A percentile compares a stretch with the other conserved stretches of the same genome.
These are phyloP conservation scores for Amiota minor DNA, from an alignment of 2,888 invertebrate genomes.

Conservation along the genomic window DNA sequence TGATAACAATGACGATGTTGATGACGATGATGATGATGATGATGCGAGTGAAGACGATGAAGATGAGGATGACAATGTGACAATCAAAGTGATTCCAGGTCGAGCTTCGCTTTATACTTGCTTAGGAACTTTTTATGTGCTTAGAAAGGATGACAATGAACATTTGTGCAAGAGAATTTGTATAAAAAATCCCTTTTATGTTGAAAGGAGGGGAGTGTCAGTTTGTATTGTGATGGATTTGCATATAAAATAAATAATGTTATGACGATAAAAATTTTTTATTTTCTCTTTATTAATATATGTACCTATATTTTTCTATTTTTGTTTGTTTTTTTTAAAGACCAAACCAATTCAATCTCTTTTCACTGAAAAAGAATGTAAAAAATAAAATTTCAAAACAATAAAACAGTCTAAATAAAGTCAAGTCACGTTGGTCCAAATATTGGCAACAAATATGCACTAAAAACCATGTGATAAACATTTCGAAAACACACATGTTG, in stretches of 20 bases:
- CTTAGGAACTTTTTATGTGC: neutral
- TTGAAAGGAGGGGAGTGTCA: too few species aligned
- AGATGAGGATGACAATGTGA: conserved; percentile 3
- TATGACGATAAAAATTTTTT: too few species aligned
- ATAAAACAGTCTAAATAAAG: neutral
- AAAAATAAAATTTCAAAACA: neutral
- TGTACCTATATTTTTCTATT: too few species aligned
- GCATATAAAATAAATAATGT: too few species aligned
- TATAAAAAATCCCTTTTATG: too few species aligned
- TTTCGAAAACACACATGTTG: too few species aligned
- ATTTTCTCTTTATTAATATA: too few species aligned
- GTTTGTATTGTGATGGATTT: too few species aligned
- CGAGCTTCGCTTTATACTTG: neutral
- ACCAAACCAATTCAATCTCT: too few species aligned
- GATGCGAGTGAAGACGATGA: neutral
- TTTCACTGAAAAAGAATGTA: conserved; percentile 2
- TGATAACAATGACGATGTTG: neutral
- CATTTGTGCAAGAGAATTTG: neutral
- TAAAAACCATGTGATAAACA: neutral
- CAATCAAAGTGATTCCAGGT: conserved; percentile 7
- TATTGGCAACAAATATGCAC: neutral
- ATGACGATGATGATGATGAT: neutral
- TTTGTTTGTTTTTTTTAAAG: too few species aligned
- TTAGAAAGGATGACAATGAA: conserved; percentile 6
- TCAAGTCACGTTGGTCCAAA: neutral